These are phyloP conservation scores for Oxygymnocypris stewartii DNA, from an alignment of 2,113 vertebrate species.

Conservation along the genomic window DNA sequence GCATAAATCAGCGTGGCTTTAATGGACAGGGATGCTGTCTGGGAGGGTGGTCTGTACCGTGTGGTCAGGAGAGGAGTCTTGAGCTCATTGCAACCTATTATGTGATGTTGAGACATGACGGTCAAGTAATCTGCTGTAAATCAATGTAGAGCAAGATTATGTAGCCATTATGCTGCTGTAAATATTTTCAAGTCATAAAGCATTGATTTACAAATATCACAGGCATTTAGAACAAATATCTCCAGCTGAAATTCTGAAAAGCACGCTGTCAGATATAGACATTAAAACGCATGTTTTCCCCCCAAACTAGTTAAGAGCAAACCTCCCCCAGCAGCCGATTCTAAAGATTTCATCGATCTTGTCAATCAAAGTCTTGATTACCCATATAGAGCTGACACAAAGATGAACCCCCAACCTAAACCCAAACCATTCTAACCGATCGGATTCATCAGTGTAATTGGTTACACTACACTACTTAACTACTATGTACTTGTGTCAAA, in stretches of 20 bases:
- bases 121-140: background rate
- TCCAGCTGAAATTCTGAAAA: background rate
- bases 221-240: background rate
- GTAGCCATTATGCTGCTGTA: background rate
- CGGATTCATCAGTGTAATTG: background rate
- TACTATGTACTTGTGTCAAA: too few relatives aligned
- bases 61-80: background rate
- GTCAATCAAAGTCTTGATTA: background rate
- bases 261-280: background rate
- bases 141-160: background rate
- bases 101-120: slow-evolving; percentile 1
- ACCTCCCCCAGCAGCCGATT: background rate
- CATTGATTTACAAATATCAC: background rate
- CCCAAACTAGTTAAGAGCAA: background rate
- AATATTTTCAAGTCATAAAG: background rate
- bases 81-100: background rate
- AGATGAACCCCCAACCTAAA: background rate
- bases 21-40: slow-evolving; percentile 47
- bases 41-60: slow-evolving; percentile 50
- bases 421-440: background rate
- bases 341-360: background rate
- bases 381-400: background rate
- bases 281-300: background rate
- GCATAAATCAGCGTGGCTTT: slow-evolving; percentile 61
- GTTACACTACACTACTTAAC: too few relatives aligned